Base-by-base conservation (phyloP, 2,113 vertebrate species). In the Trinectes maculatus region DNA sequence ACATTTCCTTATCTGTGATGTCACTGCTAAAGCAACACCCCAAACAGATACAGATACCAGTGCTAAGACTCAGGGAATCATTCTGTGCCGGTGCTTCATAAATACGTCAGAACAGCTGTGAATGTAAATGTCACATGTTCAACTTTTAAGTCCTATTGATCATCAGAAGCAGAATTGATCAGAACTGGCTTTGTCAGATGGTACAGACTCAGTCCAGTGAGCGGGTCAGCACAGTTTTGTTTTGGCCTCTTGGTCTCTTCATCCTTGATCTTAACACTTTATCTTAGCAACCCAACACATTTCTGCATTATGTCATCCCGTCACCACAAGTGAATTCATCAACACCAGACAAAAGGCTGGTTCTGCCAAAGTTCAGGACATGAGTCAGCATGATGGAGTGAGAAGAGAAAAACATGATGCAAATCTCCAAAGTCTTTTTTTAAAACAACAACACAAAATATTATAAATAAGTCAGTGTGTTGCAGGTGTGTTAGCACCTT, bases 1-100 rank as follows among this genome's bases (percentile, higher is more conserved):
- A 33, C 82, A 72, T 71, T 64, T 75, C 56, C 67, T 77, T 18
- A 26, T 81, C 53, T 68, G 71, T 77, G 76, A 79, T 71, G 76
- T 79, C 71, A 58, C 77, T 47, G 63, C 55, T 61, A 15, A 57
- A 56, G 43, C 8, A 75, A 24, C 65, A 46, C 37, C 54, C 67
- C 37, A 65, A 57, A 79, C 18, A 55, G 53, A 34, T n/a, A 21
- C 1, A 0, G 9, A 12, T 16, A 12, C 40, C 44, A 44, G 26
- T 21, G 24, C 22, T 8, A 47, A 65, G 62, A 72, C 24, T 29
- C 18, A 29, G 19, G 26, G 40, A 51, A n/a, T 15, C 2, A 31
- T 46, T n/a, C 12, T 48, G 34, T 48, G 48, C 22, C 29, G 39
- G 16, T 39, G 21, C 16, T 39, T 47, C 7, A n/a, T 29, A 46